phyloP scores from a whole-genome alignment of 1,140 invertebrate species.

The Aphaenogaster floridana region DNA sequence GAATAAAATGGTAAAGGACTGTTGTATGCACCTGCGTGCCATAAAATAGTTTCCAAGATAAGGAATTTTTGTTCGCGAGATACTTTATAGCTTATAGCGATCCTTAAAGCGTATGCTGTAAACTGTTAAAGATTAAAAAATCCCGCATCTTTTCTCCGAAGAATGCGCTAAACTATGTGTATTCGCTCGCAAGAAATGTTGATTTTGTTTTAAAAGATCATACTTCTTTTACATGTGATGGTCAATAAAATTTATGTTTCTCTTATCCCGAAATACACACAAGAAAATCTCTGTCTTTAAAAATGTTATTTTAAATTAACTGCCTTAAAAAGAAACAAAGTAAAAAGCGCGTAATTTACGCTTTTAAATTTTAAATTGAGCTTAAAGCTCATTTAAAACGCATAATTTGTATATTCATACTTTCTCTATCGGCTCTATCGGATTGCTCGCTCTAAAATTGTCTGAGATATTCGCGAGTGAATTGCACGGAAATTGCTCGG shows the following conservation, averaged over 20 bases:
- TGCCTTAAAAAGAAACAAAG: not conserved
- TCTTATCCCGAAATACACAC: not conserved
- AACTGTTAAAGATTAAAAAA: conserved; percentile 48
- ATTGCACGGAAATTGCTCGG: conserved; percentile 19
- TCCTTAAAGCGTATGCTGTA: not conserved
- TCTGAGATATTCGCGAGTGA: not conserved
- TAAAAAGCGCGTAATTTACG: not conserved
- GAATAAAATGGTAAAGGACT: conserved; percentile 45
- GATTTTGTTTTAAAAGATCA: not conserved
- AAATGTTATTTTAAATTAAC: not conserved
- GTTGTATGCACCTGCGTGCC: conserved; percentile 24
- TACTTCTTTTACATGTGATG: not conserved
- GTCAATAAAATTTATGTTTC: not conserved
- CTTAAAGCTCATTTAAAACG: not conserved
- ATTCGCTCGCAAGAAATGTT: not conserved
- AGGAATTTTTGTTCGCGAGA: conserved; percentile 25
- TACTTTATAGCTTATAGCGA: conserved; percentile 1
- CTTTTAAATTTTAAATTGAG: not conserved
- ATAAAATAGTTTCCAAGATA: conserved; percentile 38
- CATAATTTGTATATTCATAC: not conserved
- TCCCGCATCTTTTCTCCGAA: not conserved
- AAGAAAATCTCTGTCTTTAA: not conserved
- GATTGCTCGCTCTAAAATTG: not conserved
- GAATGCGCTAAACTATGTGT: not conserved
- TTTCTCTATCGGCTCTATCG: not conserved